Evolutionary conservation across 2,888 invertebrate genomes (phyloP), one percentile per base, ranked within the genome.

Genomic region (Antheraea assamensis): DNA sequence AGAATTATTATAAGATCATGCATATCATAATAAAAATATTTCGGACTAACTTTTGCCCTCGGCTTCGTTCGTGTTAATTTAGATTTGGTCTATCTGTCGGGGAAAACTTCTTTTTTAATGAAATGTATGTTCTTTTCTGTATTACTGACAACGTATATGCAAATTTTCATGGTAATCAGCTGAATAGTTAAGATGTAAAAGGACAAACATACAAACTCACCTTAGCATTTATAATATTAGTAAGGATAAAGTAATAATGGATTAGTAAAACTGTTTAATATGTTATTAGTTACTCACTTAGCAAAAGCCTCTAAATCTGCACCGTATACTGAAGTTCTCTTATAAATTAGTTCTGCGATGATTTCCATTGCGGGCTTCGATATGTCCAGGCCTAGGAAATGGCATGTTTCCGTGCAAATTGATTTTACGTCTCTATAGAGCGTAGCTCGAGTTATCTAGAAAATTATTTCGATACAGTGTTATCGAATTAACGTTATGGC

Each of bases 261-360:
- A 21, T 52, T 52, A 21, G 3, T 52, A 52, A 21, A 21, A 21
- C 52, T 52, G 2, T 64, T n/a, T 10, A 21, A 15, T 64, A 47
- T 55, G 8, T 52, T 71, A 47, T 58, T 72, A 42, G 42, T 31
- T 64, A 79, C 78, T 27, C 90, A 96, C 96, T 96, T 96, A 24
- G 96, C 95, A 91, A 96, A 96, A 55, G 95, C 95, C 87, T 96
- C 96, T 76, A 96, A 90, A 88, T 96, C 96, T 21, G 88, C 78
- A 5, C 95, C 95, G 83, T 96, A 96, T 0, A 94, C 81, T 35
- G 89, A 83, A 70, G 95, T 81, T 85, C 96, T 96, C 84, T 94
- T 95, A 87, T 94, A 96, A 24, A 95, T 89, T 7, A 96, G 84
- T 85, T 96, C 96, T 1, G 95, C 90, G 71, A 96, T 93, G 19